Percentiles rank a stretch among this genome's conserved stretches.
Conservation (phyloP, 2,797 vertebrate species). For the Pyrocephalus nanus region DNA sequence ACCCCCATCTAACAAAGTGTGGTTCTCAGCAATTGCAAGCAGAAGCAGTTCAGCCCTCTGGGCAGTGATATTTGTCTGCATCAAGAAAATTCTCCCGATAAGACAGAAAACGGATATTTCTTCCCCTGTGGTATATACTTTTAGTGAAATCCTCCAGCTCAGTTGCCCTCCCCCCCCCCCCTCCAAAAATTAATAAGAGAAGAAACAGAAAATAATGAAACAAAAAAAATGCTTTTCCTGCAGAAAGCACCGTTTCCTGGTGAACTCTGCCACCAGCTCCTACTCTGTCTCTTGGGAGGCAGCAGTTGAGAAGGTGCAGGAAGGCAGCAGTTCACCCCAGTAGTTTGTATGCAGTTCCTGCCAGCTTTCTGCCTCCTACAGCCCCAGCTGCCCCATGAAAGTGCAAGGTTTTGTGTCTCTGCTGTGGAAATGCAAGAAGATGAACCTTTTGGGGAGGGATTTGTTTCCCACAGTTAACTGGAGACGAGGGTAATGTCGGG, state of each 20-base stretch:
- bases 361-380: background rate
- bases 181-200: background rate
- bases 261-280: background rate
- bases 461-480: background rate
- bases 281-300: background rate
- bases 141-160: background rate
- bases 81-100: constrained; percentile 16
- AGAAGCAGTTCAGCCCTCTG: constrained; percentile 38
- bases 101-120: constrained; percentile 27
- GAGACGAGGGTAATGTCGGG: background rate
- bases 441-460: background rate
- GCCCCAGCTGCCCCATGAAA: background rate
- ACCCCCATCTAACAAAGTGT: constrained; percentile 38
- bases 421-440: background rate
- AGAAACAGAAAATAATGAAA: constrained; percentile 32
- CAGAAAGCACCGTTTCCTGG: constrained; percentile 18
- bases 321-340: background rate
- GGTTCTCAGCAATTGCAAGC: constrained; percentile 40
- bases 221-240: constrained; percentile 11
- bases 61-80: constrained; percentile 50
- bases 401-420: background rate
- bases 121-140: background rate
- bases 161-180: background rate
- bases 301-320: background rate
- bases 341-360: background rate